Evolutionary conservation across 2,888 invertebrate genomes (phyloP).

Genomic region (Salticus scenicus): DNA sequence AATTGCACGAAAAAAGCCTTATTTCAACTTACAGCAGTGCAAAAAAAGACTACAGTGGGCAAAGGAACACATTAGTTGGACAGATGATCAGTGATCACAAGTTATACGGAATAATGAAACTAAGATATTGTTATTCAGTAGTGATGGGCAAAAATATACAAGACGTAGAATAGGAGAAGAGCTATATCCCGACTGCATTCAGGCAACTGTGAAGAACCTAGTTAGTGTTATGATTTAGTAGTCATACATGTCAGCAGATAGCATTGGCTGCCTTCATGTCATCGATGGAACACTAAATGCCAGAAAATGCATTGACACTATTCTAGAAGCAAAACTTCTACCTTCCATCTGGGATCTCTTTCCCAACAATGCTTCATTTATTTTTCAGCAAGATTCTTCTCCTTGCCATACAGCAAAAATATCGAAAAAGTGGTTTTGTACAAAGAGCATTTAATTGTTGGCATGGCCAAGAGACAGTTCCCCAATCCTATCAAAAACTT

Average conservation of each 20-base stretch:
- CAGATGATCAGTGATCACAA: not conserved
- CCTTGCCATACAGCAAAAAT: no score
- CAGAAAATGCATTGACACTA: no score
- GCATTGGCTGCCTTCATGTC: not conserved
- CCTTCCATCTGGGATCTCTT: no score
- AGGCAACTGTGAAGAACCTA: not conserved
- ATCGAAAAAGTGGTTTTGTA: no score
- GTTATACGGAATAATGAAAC: not conserved
- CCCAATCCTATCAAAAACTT: no score
- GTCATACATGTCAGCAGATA: not conserved
- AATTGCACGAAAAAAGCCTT: not conserved
- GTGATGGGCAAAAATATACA: not conserved
- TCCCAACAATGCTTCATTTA: no score
- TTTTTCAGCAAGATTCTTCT: no score
- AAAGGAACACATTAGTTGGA: not conserved
- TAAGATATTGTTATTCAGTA: not conserved
- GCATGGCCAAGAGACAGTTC: no score
- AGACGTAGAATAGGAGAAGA: not conserved
- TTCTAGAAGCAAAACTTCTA: no score
- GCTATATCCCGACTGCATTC: not conserved
- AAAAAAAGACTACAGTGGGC: not conserved
- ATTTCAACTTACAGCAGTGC: not conserved
- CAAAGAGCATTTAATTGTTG: no score
- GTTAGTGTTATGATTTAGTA: not conserved
- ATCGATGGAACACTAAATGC: not conserved